A percentile compares a stretch with the other conserved stretches of the same genome.
Evolutionary conservation across 2,888 invertebrate species (phyloP).

Genomic region (Phortica okadai): DNA sequence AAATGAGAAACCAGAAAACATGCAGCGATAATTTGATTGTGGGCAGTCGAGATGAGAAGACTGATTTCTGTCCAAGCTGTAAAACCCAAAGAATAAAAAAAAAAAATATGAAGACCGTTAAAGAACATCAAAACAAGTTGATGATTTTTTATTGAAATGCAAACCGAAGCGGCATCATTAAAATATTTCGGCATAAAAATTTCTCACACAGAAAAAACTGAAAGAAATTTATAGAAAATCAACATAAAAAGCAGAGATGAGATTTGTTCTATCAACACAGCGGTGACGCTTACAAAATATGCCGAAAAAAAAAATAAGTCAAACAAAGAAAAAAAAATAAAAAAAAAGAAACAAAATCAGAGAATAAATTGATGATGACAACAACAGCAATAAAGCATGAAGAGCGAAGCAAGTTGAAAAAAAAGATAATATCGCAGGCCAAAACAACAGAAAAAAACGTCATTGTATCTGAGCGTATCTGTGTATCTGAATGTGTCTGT

Average conservation of each 20-base stretch:
- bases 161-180: conserved; percentile 60
- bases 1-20: not conserved
- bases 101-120: conserved; percentile 40
- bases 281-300: not conserved
- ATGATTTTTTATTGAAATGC: conserved; percentile 55
- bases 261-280: not conserved
- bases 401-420: not conserved
- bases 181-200: conserved; percentile 68
- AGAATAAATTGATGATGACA: conserved; percentile 67
- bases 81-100: conserved; percentile 26
- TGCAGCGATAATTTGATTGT: conserved; percentile 27
- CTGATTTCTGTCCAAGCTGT: not conserved
- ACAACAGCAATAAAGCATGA: conserved; percentile 54
- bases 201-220: conserved; percentile 57
- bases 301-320: conserved; percentile 59
- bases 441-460: not conserved
- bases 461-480: conserved; percentile 21
- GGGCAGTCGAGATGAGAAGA: conserved; percentile 21
- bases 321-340: conserved; percentile 57
- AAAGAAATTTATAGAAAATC: conserved; percentile 3
- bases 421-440: not conserved
- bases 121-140: conserved; percentile 63
- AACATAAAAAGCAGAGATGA: conserved; percentile 47
- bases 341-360: conserved; percentile 13
- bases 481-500: conserved; percentile 15